A percentile compares a stretch with the other conserved stretches of the same genome.
Conservation (phyloP, 2,113 vertebrate species). For the Orycteropus afer region DNA sequence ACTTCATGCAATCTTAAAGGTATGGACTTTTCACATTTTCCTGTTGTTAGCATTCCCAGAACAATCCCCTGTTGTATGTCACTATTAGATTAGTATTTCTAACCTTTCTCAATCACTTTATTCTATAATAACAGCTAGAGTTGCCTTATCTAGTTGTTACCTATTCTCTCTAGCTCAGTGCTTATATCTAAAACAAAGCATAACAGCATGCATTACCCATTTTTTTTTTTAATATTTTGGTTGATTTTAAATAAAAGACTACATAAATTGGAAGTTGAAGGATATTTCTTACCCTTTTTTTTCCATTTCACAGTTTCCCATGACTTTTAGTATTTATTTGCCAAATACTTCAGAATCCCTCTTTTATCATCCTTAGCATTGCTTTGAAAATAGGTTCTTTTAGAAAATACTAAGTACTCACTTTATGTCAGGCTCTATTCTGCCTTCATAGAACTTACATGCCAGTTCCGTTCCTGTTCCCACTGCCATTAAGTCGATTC, state of each 20-base stretch:
- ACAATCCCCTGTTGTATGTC: not conserved
- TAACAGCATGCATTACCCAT: not conserved
- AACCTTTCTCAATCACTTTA: not conserved
- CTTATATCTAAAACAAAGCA: not conserved
- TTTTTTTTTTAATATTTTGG: not conserved
- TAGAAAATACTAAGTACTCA: not conserved
- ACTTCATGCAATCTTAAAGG: not conserved
- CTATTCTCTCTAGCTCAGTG: not conserved
- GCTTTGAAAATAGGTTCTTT: not conserved
- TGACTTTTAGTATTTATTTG: slow-evolving; percentile 1
- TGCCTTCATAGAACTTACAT: not conserved
- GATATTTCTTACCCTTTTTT: not conserved
- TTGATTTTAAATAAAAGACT: slow-evolving; percentile 15
- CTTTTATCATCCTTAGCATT: not conserved
- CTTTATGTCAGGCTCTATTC: not conserved
- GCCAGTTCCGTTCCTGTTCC: not conserved
- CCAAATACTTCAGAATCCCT: not conserved
- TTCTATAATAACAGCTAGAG: not conserved
- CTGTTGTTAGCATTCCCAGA: not conserved
- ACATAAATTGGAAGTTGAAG: not conserved
- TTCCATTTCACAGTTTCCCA: not conserved
- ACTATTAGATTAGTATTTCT: not conserved
- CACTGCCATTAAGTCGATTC: too few species aligned
- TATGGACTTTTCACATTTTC: not conserved
- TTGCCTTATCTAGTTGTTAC: not conserved